A percentile compares a stretch with the other conserved stretches of the same genome.
Conservation (phyloP, 2,113 vertebrate genomes). For the Equus przewalskii region DNA sequence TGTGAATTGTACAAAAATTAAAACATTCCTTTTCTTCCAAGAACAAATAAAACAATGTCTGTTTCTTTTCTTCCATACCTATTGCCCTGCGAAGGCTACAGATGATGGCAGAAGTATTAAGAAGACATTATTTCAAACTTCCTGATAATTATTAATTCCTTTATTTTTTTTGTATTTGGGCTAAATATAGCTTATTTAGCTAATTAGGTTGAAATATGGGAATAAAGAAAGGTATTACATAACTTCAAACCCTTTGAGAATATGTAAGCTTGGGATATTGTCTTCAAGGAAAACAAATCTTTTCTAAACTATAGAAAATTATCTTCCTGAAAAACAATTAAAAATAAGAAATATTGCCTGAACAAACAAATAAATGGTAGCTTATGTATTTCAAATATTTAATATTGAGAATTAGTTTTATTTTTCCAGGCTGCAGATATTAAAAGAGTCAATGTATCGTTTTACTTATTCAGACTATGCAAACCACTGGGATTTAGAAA, state of each 20-base stretch:
- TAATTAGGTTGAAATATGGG: not conserved
- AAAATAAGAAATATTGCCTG: not conserved
- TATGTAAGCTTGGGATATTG: not conserved
- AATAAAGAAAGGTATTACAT: conserved; percentile 36
- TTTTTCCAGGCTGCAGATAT: not conserved
- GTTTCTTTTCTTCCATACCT: not conserved
- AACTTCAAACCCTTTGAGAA: not conserved
- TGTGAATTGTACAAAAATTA: conserved; percentile 47
- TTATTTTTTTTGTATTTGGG: not conserved
- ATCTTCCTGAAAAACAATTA: not conserved
- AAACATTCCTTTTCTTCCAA: conserved; percentile 12
- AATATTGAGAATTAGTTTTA: not conserved
- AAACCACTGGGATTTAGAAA: not conserved
- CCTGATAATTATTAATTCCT: not conserved
- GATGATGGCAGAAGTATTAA: not conserved
- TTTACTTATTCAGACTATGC: not conserved
- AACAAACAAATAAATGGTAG: not conserved
- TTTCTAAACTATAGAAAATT: conserved; percentile 34
- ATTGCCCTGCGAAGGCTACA: not conserved
- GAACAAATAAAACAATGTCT: conserved; percentile 36
- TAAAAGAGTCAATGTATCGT: not conserved
- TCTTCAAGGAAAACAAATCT: not conserved
- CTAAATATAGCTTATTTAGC: conserved; percentile 27
- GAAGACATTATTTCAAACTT: not conserved
- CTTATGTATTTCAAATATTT: conserved; percentile 11